Evolutionary conservation across 2,797 vertebrate genomes (phyloP).

Genomic region (Anniella stebbinsi): DNA sequence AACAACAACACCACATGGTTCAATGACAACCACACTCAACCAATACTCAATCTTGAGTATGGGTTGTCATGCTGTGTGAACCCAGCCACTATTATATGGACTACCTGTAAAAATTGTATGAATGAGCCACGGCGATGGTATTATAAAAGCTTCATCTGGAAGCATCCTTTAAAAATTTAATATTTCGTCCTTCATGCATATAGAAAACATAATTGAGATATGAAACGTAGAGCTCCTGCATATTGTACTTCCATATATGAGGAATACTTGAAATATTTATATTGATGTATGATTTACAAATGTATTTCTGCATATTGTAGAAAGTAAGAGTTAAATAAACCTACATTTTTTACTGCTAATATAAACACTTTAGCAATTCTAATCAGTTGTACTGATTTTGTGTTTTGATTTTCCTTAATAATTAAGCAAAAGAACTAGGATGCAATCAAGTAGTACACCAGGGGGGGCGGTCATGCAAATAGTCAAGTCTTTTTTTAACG

Average conservation of each 20-base stretch:
- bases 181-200: too few relatives aligned
- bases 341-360: conserved; percentile 71
- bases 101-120: too few relatives aligned
- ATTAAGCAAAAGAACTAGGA: conserved; percentile 81
- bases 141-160: too few relatives aligned
- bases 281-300: conserved; percentile 28
- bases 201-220: neutral
- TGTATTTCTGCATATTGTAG: neutral
- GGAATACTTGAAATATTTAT: conserved; percentile 37
- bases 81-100: too few relatives aligned
- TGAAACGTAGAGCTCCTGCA: neutral
- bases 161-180: too few relatives aligned
- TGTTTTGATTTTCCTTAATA: conserved; percentile 83
- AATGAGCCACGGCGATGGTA: too few relatives aligned
- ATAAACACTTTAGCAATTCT: conserved; percentile 79
- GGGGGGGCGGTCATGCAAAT: conserved; percentile 81
- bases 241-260: neutral
- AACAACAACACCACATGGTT: too few relatives aligned
- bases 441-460: conserved; percentile 82
- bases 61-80: too few relatives aligned
- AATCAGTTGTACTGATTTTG: conserved; percentile 83
- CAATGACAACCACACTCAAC: too few relatives aligned
- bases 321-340: conserved; percentile 74
- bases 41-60: too few relatives aligned
- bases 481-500: conserved; percentile 36